Base-by-base conservation (phyloP, 2,113 vertebrate species). In the Mormyrus iriodes region DNA sequence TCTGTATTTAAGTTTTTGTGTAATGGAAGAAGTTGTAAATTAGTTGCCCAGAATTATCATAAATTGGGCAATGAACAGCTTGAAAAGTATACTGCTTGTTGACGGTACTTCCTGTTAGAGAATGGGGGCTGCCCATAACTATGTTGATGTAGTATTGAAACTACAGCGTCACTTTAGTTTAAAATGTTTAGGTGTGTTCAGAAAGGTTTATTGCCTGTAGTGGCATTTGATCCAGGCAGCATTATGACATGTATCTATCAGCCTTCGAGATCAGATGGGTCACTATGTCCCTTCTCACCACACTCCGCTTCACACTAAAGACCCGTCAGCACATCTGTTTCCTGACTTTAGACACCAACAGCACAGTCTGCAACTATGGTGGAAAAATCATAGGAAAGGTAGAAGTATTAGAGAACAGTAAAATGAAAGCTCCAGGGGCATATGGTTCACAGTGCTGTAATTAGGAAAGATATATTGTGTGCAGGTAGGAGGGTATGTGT, bases 341-440 rank as follows among this genome's bases (percentile, higher is more conserved):
- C 48, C 85, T 86, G 51, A 86, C 48, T 52, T 35, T 27, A 10
- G 31, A 35, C 19, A 35, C 12, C 31, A 4, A 35, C 48, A 35
- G n/a, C 27, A n/a, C 48, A 35, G 51, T 13, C 49, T 46, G 44
- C 44, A 84, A 48, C 19, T 9, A 24, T 19, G 76, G 76, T 82
- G 76, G 76, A 82, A 82, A 85, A 85, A 51, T 39, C 35, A 82
- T 13, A 24, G 76, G 48, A 85, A n/a, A 51, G 83, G 84, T 27
- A 31, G 84, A 85, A 48, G 84, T 52, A 53, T 86, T 86, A 53
- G 27, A 53, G 51, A 86, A 86, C 17, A n/a, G 48, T 46, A 86
- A 86, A 48, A 84, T 10, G 48, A 86, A 51, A 31, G 46, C 83
- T 82, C 39, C 19, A 0, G 76, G 46, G 42, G n/a, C 48, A 8